phyloP scores from a whole-genome alignment of 1,140 invertebrate species.

The Metopolophium dirhodum region DNA sequence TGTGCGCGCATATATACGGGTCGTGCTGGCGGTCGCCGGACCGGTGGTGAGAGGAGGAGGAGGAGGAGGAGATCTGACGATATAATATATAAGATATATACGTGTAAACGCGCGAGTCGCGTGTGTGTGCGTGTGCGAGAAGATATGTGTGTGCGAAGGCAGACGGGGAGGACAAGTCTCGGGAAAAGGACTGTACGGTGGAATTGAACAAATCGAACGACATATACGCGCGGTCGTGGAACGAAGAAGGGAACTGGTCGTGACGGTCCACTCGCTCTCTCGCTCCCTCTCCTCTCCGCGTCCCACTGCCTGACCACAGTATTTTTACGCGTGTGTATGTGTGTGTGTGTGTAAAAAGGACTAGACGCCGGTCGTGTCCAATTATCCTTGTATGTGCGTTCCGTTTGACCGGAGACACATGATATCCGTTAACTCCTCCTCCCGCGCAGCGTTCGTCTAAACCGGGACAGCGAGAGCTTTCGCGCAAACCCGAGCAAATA shows the following conservation, averaged over 20 bases:
- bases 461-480: background rate
- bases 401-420: conserved; percentile 54
- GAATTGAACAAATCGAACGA: conserved; percentile 51
- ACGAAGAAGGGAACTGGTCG: conserved; percentile 38
- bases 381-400: conserved; percentile 53
- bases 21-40: conserved; percentile 14
- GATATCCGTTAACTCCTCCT: conserved; percentile 23
- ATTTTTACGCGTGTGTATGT: background rate
- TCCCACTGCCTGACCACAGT: background rate
- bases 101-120: background rate
- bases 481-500: background rate
- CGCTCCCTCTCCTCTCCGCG: background rate
- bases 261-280: conserved; percentile 10
- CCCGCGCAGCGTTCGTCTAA: background rate
- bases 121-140: background rate
- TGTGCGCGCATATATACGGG: background rate
- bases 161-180: background rate
- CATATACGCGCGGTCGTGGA: background rate
- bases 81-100: background rate
- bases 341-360: conserved; percentile 22
- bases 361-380: conserved; percentile 55
- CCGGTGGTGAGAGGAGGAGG: background rate
- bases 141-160: background rate
- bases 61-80: background rate
- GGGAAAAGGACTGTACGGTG: background rate